phyloP scores from a whole-genome alignment of 1,140 invertebrate genomes.

The Spodoptera litura region DNA sequence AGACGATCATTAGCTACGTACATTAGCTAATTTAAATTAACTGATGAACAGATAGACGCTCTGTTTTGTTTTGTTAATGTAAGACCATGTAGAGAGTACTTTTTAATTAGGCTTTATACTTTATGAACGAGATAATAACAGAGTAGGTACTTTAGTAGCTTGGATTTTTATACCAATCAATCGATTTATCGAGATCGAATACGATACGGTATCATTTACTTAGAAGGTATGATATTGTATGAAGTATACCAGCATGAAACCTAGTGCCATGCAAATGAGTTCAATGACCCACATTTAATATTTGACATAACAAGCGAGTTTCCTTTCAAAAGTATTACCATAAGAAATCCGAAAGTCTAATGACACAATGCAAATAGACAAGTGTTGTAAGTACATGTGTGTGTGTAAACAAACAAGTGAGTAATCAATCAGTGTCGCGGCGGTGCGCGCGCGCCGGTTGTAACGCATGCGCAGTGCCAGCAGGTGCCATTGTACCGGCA shows the following conservation, averaged over 20 bases:
- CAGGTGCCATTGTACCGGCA: slow-evolving; percentile 14
- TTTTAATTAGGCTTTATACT: slow-evolving; percentile 10
- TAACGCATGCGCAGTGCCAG: slow-evolving; percentile 7
- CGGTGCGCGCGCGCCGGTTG: background rate
- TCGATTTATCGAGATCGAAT: too few relatives aligned
- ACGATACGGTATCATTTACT: too few relatives aligned
- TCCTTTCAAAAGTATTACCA: background rate
- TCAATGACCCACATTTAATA: too few relatives aligned
- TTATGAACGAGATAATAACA: background rate
- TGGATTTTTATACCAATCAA: background rate
- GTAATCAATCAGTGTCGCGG: slow-evolving; percentile 21
- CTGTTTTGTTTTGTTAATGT: slow-evolving; percentile 25
- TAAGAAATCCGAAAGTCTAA: slow-evolving; percentile 28
- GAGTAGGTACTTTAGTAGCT: background rate
- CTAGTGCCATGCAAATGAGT: too few relatives aligned
- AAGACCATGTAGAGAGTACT: background rate
- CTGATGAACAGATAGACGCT: slow-evolving; percentile 24
- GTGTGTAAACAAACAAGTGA: slow-evolving; percentile 2
- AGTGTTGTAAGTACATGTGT: background rate
- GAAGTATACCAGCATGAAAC: too few relatives aligned
- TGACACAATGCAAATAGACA: slow-evolving; percentile 10
- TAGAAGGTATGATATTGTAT: too few relatives aligned
- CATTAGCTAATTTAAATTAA: slow-evolving; percentile 33
- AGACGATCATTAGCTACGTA: slow-evolving; percentile 22
- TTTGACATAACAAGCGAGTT: background rate